Percentiles rank a stretch among this genome's conserved stretches.
Evolutionary conservation across 2,888 invertebrate genomes (phyloP).

Genomic region (Andrena dorsata): DNA sequence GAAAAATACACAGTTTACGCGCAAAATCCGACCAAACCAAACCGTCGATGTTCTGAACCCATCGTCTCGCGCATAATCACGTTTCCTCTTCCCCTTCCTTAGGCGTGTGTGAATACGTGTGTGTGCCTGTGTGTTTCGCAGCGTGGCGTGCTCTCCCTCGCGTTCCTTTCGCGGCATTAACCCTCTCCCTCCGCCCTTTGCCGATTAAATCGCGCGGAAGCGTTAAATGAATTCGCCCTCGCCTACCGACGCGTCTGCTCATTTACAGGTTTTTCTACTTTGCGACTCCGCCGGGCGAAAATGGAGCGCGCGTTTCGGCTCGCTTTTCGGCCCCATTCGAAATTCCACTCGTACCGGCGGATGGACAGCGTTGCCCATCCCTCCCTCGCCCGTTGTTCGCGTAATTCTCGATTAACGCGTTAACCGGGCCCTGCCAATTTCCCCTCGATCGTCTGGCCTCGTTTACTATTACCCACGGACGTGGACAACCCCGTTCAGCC

Average conservation of each 20-base stretch:
- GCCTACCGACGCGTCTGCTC: constrained; percentile 47
- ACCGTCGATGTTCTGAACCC: constrained; percentile 67
- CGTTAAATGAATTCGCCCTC: constrained; percentile 50
- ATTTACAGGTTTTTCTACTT: constrained; percentile 54
- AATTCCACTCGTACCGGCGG: constrained; percentile 4
- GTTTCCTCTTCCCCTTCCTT: constrained; percentile 46
- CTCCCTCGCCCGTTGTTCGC: not conserved
- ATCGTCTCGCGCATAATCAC: constrained; percentile 57
- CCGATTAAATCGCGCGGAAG: constrained; percentile 45
- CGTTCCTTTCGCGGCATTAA: constrained; percentile 45
- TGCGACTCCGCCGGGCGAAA: constrained; percentile 17
- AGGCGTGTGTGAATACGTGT: constrained; percentile 38
- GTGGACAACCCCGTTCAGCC: not conserved
- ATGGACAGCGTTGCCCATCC: not conserved
- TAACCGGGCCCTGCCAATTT: constrained; percentile 14
- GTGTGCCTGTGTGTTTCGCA: constrained; percentile 24
- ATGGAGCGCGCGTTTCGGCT: constrained; percentile 3
- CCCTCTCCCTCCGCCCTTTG: constrained; percentile 15
- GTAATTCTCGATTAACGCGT: constrained; percentile 32
- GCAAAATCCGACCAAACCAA: constrained; percentile 65
- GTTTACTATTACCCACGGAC: not conserved
- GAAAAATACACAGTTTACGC: constrained; percentile 82
- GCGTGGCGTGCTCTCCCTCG: constrained; percentile 16
- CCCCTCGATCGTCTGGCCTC: constrained; percentile 5
- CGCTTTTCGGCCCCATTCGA: not conserved